These are phyloP conservation scores for Adoxophyes honmai DNA, from an alignment of 1,140 invertebrate species.

Conservation along the genomic window DNA sequence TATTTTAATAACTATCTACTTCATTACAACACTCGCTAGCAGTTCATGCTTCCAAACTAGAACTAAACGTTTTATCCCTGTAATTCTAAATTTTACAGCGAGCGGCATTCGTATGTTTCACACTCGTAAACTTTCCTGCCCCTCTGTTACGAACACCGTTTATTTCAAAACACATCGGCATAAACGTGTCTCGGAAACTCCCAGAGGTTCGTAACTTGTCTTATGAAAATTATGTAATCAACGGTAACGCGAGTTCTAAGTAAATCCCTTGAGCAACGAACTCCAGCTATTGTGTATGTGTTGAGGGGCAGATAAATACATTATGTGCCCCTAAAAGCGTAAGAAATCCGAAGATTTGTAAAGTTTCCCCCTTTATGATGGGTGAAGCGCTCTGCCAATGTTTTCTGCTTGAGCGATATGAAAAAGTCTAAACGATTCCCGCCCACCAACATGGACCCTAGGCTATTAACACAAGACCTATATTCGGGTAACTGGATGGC, in stretches of 20 bases:
- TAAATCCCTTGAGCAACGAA: slow-evolving; percentile 57
- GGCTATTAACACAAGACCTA: not conserved
- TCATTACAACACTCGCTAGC: too few species aligned
- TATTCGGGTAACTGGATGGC: slow-evolving; percentile 17
- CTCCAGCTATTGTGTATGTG: slow-evolving; percentile 65
- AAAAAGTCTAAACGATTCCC: slow-evolving; percentile 58
- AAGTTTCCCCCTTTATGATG: slow-evolving; percentile 74
- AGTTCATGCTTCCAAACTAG: too few species aligned
- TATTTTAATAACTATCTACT: too few species aligned
- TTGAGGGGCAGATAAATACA: slow-evolving; percentile 74
- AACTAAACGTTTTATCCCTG: too few species aligned
- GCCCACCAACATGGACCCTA: slow-evolving; percentile 22
- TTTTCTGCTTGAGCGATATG: slow-evolving; percentile 68
- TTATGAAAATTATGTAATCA: slow-evolving; percentile 46
- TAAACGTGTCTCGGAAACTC: not conserved
- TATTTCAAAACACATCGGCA: too few species aligned
- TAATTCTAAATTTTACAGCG: too few species aligned
- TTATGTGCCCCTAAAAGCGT: slow-evolving; percentile 72
- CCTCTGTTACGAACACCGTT: too few species aligned
- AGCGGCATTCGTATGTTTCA: too few species aligned
- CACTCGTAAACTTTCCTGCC: too few species aligned
- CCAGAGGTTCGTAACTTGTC: slow-evolving; percentile 16
- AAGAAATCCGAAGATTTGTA: slow-evolving; percentile 75
- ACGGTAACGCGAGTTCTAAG: slow-evolving; percentile 45
- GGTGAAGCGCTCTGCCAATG: slow-evolving; percentile 60